Base-by-base conservation (phyloP, 2,113 vertebrate species). In the rat (Rattus norvegicus) region DNA sequence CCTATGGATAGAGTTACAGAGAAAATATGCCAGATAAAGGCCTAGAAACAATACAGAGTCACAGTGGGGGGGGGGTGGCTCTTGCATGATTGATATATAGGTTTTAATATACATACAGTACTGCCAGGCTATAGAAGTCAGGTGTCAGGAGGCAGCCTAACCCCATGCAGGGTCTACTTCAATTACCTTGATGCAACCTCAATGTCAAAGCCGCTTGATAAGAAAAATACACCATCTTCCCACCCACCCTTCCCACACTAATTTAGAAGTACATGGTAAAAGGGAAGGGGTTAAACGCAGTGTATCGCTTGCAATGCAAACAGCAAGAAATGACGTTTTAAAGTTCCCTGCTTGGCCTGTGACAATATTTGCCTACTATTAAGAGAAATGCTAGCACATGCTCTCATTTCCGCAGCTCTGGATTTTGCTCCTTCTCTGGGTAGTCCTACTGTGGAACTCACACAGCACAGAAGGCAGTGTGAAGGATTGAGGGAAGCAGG, bases 21-120 rank as follows among this genome's bases (percentile, higher is more conserved):
- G 22, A 13, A 59, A 69, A 22, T 26, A 89, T 0, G n/a, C 20
- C 72, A 39, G 91, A 39, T 93, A 91, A 88, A 73, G 24, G 28
- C 30, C 87, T 77, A 7, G 70, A 96, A 95, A 93, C 3, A 52
- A 96, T 49, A 92, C 24, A 92, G 80, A 63, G 39, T 28, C 47
- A 94, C 59, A 28, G 10, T 88, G 56, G 47, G 85, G n/a, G 43
- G 43, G 2, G 43, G 43, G 43, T n/a, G 20, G 2, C 54, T 94
- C 76, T 10, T 93, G 36, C 95, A 96, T 97, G 96, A 96, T 86
- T 97, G 93, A 93, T 88, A 43, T 43, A 43, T 43, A 43, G 43
- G 17, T 93, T 92, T 90, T 90, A 95, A 94, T 92, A 96, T 52
- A 70, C n/a, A 96, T 39, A 70, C 43, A 80, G 49, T 88, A 81